Evolutionary conservation across 2,797 vertebrate species (phyloP).

Genomic region (Neolamprologus multifasciatus): DNA sequence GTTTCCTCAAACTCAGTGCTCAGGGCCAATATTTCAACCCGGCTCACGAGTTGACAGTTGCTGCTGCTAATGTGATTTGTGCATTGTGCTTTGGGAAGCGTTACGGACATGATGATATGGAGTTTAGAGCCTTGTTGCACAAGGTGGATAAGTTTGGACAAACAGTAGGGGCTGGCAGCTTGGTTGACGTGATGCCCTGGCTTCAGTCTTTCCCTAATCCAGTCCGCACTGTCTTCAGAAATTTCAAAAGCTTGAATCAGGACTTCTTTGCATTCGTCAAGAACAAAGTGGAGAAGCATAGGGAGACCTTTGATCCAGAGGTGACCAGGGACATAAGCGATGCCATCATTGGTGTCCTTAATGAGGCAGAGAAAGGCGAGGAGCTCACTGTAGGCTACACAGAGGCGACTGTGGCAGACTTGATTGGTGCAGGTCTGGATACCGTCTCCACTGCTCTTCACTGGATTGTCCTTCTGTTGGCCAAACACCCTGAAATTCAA

Average conservation of each 20-base stretch:
- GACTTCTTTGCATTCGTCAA: conserved; percentile 77
- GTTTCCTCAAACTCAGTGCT: conserved; percentile 56
- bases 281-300: conserved; percentile 73
- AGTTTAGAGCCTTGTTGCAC: conserved; percentile 75
- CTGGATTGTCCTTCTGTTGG: conserved; percentile 78
- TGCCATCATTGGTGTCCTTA: conserved; percentile 68
- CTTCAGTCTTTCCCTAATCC: conserved; percentile 81
- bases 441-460: conserved; percentile 75
- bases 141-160: conserved; percentile 72
- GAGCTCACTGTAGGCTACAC: conserved; percentile 64
- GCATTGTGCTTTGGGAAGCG: conserved; percentile 83
- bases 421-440: conserved; percentile 79
- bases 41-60: conserved; percentile 68
- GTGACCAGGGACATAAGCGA: conserved; percentile 75
- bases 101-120: conserved; percentile 74
- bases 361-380: conserved; percentile 5
- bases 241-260: conserved; percentile 73
- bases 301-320: conserved; percentile 63
- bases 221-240: conserved; percentile 70
- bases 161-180: conserved; percentile 80
- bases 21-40: conserved; percentile 69
- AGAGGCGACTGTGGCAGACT: conserved; percentile 73
- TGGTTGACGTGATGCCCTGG: conserved; percentile 86
- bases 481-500: conserved; percentile 72
- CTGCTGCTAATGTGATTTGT: conserved; percentile 80